Percentiles rank a stretch among this genome's conserved stretches.
These are phyloP conservation scores for Ormyrus rosae DNA, from an alignment of 2,888 invertebrate genomes.

Conservation along the genomic window DNA sequence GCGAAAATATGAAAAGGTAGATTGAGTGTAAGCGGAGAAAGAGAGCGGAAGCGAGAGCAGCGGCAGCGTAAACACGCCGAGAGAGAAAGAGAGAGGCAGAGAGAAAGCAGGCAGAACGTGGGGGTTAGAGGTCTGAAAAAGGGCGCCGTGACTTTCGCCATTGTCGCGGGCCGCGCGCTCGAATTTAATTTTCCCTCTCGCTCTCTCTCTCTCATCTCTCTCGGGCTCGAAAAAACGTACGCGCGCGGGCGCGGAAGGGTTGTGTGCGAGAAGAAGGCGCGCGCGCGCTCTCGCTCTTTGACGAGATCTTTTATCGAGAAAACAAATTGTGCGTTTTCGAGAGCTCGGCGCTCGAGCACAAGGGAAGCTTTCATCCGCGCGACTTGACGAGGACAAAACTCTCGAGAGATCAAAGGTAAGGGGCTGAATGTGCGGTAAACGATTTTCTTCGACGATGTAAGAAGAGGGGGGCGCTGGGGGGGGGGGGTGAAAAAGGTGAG, in stretches of 20 bases:
- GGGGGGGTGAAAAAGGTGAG: neutral
- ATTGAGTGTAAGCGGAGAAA: conserved; percentile 22
- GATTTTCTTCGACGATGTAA: too few relatives aligned
- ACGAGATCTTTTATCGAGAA: conserved; percentile 39
- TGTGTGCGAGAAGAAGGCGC: neutral
- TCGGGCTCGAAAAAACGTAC: too few relatives aligned
- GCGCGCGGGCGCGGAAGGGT: too few relatives aligned
- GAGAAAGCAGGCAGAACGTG: neutral
- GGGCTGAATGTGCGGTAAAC: too few relatives aligned
- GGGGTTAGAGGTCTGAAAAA: neutral
- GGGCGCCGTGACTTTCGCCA: neutral
- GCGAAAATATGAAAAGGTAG: conserved; percentile 36
- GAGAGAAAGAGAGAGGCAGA: neutral
- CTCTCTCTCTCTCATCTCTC: too few relatives aligned
- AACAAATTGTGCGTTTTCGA: conserved; percentile 50
- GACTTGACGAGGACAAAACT: too few relatives aligned
- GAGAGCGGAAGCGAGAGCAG: neutral
- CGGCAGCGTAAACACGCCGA: neutral
- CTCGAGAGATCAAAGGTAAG: too few relatives aligned
- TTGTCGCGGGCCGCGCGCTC: conserved; percentile 1
- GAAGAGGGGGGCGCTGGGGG: neutral
- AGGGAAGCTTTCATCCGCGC: too few relatives aligned
- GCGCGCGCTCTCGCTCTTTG: neutral
- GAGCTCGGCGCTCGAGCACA: neutral
- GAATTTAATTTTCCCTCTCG: conserved; percentile 33